Conservation (phyloP, 2,113 vertebrate species). For the Todiramphus saurophagus region DNA sequence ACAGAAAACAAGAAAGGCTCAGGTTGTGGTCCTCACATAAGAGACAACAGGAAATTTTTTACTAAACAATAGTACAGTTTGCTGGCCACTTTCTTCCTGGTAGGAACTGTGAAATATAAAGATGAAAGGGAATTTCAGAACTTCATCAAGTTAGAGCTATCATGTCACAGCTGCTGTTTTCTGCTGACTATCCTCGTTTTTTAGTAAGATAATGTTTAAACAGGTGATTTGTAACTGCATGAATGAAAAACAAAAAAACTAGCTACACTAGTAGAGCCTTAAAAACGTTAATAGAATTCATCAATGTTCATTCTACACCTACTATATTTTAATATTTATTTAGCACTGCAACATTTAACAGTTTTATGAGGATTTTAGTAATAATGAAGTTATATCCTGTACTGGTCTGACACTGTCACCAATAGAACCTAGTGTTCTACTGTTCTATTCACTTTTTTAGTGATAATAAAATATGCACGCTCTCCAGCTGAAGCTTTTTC, state of each 20-base stretch:
- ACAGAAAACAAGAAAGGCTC: background rate
- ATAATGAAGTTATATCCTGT: background rate
- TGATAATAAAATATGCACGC: background rate
- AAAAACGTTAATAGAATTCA: background rate
- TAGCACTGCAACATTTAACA: background rate
- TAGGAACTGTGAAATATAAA: background rate
- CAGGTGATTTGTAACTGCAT: background rate
- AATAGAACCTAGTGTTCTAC: background rate
- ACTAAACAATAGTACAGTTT: background rate
- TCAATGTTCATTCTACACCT: background rate
- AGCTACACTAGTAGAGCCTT: background rate
- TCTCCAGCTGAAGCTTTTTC: background rate
- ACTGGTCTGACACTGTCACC: background rate
- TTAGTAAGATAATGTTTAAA: background rate
- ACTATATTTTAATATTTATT: background rate
- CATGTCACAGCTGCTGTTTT: background rate
- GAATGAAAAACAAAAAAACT: background rate
- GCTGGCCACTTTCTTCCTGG: background rate
- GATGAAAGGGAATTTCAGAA: background rate
- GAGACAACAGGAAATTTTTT: background rate
- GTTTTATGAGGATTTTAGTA: background rate
- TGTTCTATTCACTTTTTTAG: background rate
- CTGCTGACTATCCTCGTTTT: background rate
- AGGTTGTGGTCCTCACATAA: background rate
- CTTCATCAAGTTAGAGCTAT: background rate